Evolutionary conservation across 2,888 invertebrate genomes (phyloP), one percentile per base, ranked within the genome.

Genomic region (Epinotia ramella): DNA sequence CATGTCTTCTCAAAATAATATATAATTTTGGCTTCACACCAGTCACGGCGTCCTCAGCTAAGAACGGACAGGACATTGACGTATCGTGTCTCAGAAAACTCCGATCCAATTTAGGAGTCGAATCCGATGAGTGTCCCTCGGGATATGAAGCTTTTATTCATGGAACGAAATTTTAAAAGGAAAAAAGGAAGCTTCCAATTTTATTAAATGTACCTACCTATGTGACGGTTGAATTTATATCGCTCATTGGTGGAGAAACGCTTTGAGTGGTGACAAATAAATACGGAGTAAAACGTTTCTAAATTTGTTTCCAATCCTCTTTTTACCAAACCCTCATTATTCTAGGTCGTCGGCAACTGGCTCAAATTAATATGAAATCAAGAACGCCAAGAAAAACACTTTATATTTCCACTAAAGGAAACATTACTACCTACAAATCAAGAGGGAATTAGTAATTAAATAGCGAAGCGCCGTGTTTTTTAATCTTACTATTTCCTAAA

Each of bases 91-190:
- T 83, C 85, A 88, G 86, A 84, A 88, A 90, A 87, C 87, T 86
- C 87, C 83, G 87, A 91, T 91, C 89, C 91, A 92, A 91, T 92
- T 91, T 91, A 87, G 88, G 81, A 84, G 81, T 86, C 86, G 87
- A 90, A 89, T 89, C 85, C 88, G 85, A 88, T 88, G 89, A 89
- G 87, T 86, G 86, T 89, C 91, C 90, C 90, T 49, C 49, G 89
- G 88, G 91, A 88, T 80, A 83, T 84, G 80, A 84, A 84, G 88
- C 86, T 87, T 69, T 89, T 90, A 91, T 90, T 90, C 90, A 89
- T 86, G 87, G 85, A 88, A 87, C 85, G 85, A 89, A 89, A 89
- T 89, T 89, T 87, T 88, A 88, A 70, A 68, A 64, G 68, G 72
- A 73, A 76, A 74, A 76, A 76, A 70, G 74, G 71, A 71, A 53